Evolutionary conservation across 2,888 invertebrate genomes (phyloP).

Genomic region (Acholoe squamosa): DNA sequence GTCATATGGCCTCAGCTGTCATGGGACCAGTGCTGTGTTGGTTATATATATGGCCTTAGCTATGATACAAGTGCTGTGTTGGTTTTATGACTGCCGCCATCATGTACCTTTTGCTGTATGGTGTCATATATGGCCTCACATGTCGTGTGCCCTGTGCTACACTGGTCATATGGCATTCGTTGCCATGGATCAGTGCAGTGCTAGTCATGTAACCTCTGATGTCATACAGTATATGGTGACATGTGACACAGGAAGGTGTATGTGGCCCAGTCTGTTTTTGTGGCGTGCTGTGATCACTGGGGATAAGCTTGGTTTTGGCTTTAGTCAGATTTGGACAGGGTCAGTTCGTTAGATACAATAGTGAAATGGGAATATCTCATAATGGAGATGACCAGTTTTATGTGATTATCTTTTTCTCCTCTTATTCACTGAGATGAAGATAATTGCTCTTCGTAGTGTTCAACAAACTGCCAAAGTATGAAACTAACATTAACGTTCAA

Average conservation of each 20-base stretch:
- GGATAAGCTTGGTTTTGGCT: constrained; percentile 23
- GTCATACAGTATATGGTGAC: not conserved
- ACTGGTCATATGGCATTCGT: not conserved
- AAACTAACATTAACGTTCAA: constrained; percentile 1
- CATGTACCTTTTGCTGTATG: no score
- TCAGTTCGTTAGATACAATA: no score
- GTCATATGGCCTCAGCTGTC: not conserved
- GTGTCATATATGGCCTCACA: no score
- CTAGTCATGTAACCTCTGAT: not conserved
- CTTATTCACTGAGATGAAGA: not conserved
- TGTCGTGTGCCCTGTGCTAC: no score
- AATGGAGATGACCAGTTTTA: not conserved
- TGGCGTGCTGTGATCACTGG: not conserved
- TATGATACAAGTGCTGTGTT: no score
- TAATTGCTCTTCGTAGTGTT: constrained; percentile 7
- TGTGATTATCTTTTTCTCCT: not conserved
- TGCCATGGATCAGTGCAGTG: not conserved
- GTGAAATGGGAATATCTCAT: no score
- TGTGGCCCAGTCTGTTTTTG: not conserved
- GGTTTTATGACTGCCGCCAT: no score
- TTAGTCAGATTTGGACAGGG: not conserved
- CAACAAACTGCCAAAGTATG: not conserved
- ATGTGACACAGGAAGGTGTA: no score
- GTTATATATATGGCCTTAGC: no score
- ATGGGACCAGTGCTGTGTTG: no score